phyloP scores from a whole-genome alignment of 2,888 invertebrate genomes.

The Dendrolimus pini region DNA sequence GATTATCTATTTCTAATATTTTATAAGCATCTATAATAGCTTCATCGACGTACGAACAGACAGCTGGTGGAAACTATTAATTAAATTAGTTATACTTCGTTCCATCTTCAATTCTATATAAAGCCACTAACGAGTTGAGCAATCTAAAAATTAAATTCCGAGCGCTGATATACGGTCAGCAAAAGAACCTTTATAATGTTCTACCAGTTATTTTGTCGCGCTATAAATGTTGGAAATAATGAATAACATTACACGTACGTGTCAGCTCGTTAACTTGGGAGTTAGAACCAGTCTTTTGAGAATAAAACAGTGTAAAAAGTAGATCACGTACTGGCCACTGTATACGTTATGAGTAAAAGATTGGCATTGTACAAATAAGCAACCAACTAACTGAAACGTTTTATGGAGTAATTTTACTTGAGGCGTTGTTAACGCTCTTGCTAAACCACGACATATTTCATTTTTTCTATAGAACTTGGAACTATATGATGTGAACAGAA shows the following conservation, averaged over 20 bases:
- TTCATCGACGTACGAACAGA: conserved; percentile 39
- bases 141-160: conserved; percentile 56
- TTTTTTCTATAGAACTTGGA: too few species aligned
- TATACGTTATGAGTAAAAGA: conserved; percentile 20
- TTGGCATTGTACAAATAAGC: conserved; percentile 22
- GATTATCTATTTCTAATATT: conserved; percentile 30
- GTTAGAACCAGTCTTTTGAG: conserved; percentile 33
- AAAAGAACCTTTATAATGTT: conserved; percentile 45
- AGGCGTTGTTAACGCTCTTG: too few species aligned
- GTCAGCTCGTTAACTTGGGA: conserved; percentile 45
- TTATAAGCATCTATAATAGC: conserved; percentile 54
- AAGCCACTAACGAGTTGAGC: conserved; percentile 39
- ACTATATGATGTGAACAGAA: too few species aligned
- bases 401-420: background rate
- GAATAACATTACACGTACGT: conserved; percentile 39
- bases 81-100: conserved; percentile 45
- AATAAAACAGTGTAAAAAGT: conserved; percentile 27
- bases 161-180: conserved; percentile 34
- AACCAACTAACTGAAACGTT: conserved; percentile 17
- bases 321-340: conserved; percentile 17
- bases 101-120: conserved; percentile 45
- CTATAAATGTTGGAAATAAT: conserved; percentile 41
- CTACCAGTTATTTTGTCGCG: conserved; percentile 34
- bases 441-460: too few species aligned
- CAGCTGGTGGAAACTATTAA: conserved; percentile 46